phyloP scores from a whole-genome alignment of 2,113 vertebrate genomes.

The Cochlearius cochlearius region DNA sequence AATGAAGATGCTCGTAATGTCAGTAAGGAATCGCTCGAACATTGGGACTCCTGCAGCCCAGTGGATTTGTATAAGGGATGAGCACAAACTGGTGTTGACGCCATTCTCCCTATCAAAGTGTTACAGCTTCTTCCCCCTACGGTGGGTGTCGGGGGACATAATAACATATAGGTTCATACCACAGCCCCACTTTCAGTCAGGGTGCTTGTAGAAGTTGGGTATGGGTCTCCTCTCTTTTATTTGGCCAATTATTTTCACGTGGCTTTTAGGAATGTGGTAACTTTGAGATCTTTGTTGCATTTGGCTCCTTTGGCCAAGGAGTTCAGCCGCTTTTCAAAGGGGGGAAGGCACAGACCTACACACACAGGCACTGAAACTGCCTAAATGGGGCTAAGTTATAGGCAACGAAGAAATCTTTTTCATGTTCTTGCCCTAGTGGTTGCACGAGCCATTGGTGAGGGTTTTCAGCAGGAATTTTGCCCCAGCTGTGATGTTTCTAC shows the following conservation, averaged over 20 bases:
- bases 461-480: background rate
- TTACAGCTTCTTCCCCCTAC: background rate
- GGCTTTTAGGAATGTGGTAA: background rate
- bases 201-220: background rate
- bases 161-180: background rate
- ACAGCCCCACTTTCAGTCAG: background rate
- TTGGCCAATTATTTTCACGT: background rate
- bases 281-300: background rate
- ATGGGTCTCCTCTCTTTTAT: background rate
- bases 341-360: background rate
- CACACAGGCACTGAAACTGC: background rate
- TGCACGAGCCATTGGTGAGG: background rate
- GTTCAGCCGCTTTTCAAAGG: background rate
- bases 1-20: background rate
- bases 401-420: background rate
- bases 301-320: background rate
- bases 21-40: fast-evolving
- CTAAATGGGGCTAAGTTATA: background rate
- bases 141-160: background rate
- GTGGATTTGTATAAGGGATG: background rate
- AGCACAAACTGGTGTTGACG: background rate
- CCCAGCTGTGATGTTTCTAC: background rate
- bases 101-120: background rate
- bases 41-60: background rate
- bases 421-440: background rate